phyloP scores from a whole-genome alignment of 2,888 invertebrate genomes.

The Proisotoma minuta region DNA sequence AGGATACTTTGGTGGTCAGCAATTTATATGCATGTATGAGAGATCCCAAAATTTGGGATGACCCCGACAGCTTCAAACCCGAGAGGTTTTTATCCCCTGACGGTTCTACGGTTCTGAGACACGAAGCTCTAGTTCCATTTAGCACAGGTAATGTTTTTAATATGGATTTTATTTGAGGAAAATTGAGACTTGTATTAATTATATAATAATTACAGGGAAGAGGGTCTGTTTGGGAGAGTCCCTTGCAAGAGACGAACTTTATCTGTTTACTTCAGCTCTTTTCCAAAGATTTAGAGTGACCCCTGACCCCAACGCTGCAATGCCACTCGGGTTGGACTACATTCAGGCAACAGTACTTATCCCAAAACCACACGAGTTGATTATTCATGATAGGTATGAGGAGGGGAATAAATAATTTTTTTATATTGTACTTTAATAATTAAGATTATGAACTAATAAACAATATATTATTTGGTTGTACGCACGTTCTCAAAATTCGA shows the following conservation, averaged over 20 bases:
- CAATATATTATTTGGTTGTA: too few species aligned
- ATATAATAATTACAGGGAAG: not conserved
- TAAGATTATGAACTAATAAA: not conserved
- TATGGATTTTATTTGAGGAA: not conserved
- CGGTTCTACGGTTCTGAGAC: slow-evolving; percentile 17
- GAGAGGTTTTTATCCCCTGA: slow-evolving; percentile 28
- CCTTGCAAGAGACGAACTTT: slow-evolving; percentile 36
- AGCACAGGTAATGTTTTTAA: slow-evolving; percentile 20
- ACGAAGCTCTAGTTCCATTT: slow-evolving; percentile 30
- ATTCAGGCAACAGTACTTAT: slow-evolving; percentile 24
- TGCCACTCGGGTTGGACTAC: slow-evolving; percentile 23
- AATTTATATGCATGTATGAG: slow-evolving; percentile 30
- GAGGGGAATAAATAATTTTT: not conserved
- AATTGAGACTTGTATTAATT: not conserved
- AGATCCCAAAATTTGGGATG: slow-evolving; percentile 31
- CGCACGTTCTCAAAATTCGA: too few species aligned
- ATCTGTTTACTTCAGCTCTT: slow-evolving; percentile 26
- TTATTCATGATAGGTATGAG: slow-evolving; percentile 33
- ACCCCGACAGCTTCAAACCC: slow-evolving; percentile 32
- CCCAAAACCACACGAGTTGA: slow-evolving; percentile 36
- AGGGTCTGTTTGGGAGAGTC: slow-evolving; percentile 30
- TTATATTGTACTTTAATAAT: too few species aligned
- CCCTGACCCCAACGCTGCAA: slow-evolving; percentile 24
- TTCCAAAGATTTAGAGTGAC: slow-evolving; percentile 33
- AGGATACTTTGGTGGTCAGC: slow-evolving; percentile 24